Base-by-base conservation (phyloP, 2,888 invertebrate species). In the Cynaeus angustus region DNA sequence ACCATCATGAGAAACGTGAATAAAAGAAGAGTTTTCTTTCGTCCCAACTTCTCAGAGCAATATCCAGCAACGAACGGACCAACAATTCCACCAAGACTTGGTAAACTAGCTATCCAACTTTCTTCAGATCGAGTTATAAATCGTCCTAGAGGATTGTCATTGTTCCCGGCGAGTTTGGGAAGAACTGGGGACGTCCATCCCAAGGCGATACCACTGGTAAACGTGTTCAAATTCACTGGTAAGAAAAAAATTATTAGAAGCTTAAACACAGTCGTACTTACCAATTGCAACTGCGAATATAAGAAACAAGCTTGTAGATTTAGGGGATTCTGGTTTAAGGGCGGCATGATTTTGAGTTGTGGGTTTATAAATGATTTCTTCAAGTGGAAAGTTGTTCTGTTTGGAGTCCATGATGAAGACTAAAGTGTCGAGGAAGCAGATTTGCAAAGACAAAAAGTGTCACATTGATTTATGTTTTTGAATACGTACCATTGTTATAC, bases 11-110 rank as follows among this genome's bases (percentile, higher is more conserved):
- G 92, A 0, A 91, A 74, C 0, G 89, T 85, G 10, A 91, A 87
- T 5, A 88, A 81, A 6, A 93, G 80, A 9, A 94, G 84, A 0
- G 91, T 88, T 86, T 87, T 88, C 84, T 91, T 93, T 14, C 92
- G 86, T 0, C 93, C 93, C n/a, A 77, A 59, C 46, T 43, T 59
- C 14, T 79, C 77, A 0, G 77, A 72, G 12, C 68, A 45, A 14
- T 70, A 70, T 12, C 77, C 80, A 10, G 74, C 73, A 0, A 77
- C 9, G 6, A 79, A 62, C 0, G 81, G 78, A 1, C 79, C 80
- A 4, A 77, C 38, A 0, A 74, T 73, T 0, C 77, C 79, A 3
- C 80, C 81, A 2, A 81, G 58, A 48, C 72, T 64, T 12, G 77
- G 28, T 16, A 80, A 62, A 3, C 79, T 66, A 8, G 77, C 78